Evolutionary conservation across 2,113 vertebrate species (phyloP).

Genomic region (Bagarius yarrelli): DNA sequence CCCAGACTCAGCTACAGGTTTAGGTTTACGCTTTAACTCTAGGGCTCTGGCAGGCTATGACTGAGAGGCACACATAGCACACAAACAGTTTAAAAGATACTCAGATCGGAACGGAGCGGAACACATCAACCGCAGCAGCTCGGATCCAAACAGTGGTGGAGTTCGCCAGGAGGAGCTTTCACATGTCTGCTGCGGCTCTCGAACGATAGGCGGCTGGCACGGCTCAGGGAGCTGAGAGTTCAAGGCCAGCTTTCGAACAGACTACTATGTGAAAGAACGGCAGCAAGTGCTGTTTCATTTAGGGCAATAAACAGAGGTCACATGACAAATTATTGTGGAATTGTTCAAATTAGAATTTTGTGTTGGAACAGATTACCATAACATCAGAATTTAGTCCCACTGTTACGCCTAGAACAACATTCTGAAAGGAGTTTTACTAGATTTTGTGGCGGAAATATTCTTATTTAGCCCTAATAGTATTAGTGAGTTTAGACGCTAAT

Average conservation of each 20-base stretch:
- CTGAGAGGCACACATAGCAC: slow-evolving; percentile 58
- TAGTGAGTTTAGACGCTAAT: too few species aligned
- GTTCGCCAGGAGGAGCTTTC: slow-evolving; percentile 49
- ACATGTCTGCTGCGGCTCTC: slow-evolving; percentile 55
- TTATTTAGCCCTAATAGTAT: too few species aligned
- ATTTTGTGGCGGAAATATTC: too few species aligned
- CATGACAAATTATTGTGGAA: background rate
- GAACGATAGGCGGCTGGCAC: slow-evolving; percentile 47
- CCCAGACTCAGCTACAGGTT: slow-evolving; percentile 47
- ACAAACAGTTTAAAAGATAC: background rate
- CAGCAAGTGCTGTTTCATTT: background rate
- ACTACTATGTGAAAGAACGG: slow-evolving; percentile 15
- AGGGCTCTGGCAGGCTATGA: slow-evolving; percentile 60
- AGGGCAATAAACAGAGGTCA: background rate
- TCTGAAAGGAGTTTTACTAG: too few species aligned
- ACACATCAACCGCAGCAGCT: slow-evolving; percentile 47
- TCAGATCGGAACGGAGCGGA: slow-evolving; percentile 63
- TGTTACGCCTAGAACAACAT: too few species aligned
- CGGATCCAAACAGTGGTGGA: slow-evolving; percentile 48
- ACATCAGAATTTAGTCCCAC: too few species aligned
- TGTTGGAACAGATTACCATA: background rate
- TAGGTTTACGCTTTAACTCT: slow-evolving; percentile 21
- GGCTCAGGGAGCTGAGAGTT: background rate
- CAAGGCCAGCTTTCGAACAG: slow-evolving; percentile 26
- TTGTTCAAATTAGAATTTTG: background rate